These are phyloP conservation scores for Pachymerium ferrugineum DNA, from an alignment of 2,888 invertebrate species.

Conservation along the genomic window DNA sequence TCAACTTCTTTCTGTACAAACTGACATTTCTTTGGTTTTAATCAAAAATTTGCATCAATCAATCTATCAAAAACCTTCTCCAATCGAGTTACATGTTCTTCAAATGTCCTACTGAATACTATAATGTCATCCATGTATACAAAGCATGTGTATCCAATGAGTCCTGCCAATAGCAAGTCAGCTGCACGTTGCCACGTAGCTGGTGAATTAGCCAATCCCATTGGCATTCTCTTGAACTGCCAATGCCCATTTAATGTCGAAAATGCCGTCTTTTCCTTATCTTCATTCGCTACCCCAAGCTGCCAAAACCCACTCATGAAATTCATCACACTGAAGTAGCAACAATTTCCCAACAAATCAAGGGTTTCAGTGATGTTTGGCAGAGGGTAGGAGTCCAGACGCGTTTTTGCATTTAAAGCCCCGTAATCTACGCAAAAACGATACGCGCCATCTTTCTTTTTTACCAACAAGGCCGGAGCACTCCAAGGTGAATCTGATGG, in stretches of 20 bases:
- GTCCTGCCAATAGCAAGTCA: background rate
- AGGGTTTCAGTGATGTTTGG: background rate
- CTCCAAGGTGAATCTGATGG: slow-evolving; percentile 41
- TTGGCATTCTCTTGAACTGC: background rate
- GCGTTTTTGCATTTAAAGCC: background rate
- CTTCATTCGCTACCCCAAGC: background rate
- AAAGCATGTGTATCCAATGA: background rate
- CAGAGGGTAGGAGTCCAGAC: background rate
- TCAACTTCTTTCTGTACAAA: background rate
- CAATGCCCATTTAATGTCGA: background rate
- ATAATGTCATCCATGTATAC: slow-evolving; percentile 31
- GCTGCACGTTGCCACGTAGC: background rate
- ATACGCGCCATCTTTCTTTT: slow-evolving; percentile 40
- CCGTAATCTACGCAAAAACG: slow-evolving; percentile 41
- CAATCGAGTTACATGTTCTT: background rate
- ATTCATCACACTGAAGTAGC: background rate
- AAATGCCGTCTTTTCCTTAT: slow-evolving; percentile 10
- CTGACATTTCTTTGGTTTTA: slow-evolving; percentile 7
- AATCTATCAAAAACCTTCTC: background rate
- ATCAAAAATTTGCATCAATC: background rate
- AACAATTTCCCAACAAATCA: background rate
- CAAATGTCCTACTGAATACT: background rate
- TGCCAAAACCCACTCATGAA: background rate
- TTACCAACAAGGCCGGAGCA: slow-evolving; percentile 40
- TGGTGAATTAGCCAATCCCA: background rate